Base-by-base conservation (phyloP, 2,113 vertebrate genomes). In the Neodontobutis hainanensis region DNA sequence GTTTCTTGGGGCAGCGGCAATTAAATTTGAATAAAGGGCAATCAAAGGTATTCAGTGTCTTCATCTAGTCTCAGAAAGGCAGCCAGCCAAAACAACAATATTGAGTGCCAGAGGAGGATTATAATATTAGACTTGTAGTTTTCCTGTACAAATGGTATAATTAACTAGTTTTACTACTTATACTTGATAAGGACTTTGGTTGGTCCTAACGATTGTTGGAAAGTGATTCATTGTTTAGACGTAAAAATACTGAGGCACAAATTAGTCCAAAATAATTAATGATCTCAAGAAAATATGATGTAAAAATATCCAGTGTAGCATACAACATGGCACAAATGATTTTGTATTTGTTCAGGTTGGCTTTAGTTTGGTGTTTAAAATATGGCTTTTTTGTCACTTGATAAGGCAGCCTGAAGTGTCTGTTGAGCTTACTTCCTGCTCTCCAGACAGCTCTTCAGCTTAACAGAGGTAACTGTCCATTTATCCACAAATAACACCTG, bases 11-110 rank as follows among this genome's bases (percentile, higher is more conserved):
- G 19, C 19, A 27, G 19, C 19, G 59, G 85, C 75, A 89, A 90
- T 90, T 88, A 86, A 75, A 85, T 74, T 67, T 78, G 82, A 27
- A 87, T 73, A 78, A 73, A 56, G 58, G 68, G 68, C 73, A 80
- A 83, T 82, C 75, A 15, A 52, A 66, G 63, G 65, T 68, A 46
- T 70, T 71, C 71, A 72, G 32, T 55, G 59, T 71, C 66, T 55
- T 78, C 49, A 58, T 68, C 69, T 68, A 64, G 81, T 50, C 40
- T 14, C 43, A 36, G 62, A 58, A 57, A 61, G 27, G 32, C 19
- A 27, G 19, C 19, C 19, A 27, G 19, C 19, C 19, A 27, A 27
- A 27, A 27, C 19, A 27, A 27, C 19, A 27, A 27, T 2, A 27
- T 3, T 27, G 19, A 27, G 19, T 27, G 19, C 19, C 19, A 27